Evolutionary conservation across 2,113 vertebrate genomes (phyloP).

Genomic region (Dipodomys spectabilis): DNA sequence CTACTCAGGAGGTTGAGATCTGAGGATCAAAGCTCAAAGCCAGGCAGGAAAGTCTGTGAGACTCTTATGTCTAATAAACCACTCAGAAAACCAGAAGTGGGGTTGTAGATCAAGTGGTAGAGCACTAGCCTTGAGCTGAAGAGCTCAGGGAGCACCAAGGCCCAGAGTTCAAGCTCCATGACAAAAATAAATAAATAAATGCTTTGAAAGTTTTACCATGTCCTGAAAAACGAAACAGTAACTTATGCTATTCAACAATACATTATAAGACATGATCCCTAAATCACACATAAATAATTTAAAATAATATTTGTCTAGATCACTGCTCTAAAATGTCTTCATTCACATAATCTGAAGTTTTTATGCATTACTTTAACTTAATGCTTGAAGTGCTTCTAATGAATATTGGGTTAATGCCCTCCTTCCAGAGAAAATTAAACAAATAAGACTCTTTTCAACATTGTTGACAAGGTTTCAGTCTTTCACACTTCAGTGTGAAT

Average conservation of each 20-base stretch:
- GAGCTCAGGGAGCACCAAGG: too few relatives aligned
- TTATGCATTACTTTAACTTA: constrained; percentile 8
- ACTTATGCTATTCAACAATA: not conserved
- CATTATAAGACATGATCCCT: not conserved
- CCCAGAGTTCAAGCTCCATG: too few relatives aligned
- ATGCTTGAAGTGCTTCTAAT: constrained; percentile 45
- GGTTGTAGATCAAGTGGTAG: too few relatives aligned
- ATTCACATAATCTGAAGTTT: not conserved
- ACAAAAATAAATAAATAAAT: too few relatives aligned
- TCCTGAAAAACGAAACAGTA: not conserved
- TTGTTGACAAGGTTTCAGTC: constrained; percentile 51
- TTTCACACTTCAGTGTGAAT: constrained; percentile 64
- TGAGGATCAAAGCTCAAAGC: too few relatives aligned
- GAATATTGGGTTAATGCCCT: constrained; percentile 34
- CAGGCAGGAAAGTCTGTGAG: too few relatives aligned
- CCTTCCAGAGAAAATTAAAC: constrained; percentile 43
- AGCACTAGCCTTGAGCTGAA: too few relatives aligned
- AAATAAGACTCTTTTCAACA: constrained; percentile 2
- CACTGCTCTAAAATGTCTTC: not conserved
- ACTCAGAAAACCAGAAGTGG: too few relatives aligned
- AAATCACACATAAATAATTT: not conserved
- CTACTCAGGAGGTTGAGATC: too few relatives aligned
- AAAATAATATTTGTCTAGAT: not conserved
- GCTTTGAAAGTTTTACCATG: not conserved
- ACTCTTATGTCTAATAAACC: too few relatives aligned